Conservation (phyloP, 2,888 invertebrate genomes). For the Pycnomerus fuliginosus region DNA sequence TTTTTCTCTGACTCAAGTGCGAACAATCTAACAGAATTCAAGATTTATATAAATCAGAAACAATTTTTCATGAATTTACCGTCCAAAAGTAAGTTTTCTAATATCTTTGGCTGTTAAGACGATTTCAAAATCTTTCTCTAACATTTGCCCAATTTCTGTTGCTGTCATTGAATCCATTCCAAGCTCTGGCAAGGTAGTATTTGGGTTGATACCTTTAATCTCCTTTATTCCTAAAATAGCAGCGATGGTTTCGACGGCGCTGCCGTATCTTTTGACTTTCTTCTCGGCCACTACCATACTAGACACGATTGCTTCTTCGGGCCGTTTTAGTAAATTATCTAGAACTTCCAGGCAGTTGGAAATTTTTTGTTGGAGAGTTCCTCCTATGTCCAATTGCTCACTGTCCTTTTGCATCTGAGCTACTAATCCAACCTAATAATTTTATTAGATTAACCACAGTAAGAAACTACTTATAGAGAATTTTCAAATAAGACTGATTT, state of each 20-base stretch:
- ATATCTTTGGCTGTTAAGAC: slow-evolving; percentile 84
- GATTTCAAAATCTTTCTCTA: slow-evolving; percentile 86
- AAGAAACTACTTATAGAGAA: no score
- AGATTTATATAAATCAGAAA: no score
- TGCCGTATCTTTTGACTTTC: neutral
- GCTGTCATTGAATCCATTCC: slow-evolving; percentile 98
- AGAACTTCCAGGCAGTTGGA: slow-evolving; percentile 62
- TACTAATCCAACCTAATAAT: slow-evolving; percentile 68
- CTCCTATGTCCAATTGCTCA: slow-evolving; percentile 54
- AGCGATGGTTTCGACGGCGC: neutral
- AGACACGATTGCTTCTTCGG: slow-evolving; percentile 65
- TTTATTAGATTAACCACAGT: no score
- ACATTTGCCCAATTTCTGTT: slow-evolving; percentile 89
- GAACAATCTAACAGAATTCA: no score
- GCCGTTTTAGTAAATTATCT: slow-evolving; percentile 71
- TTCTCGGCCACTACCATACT: slow-evolving; percentile 90
- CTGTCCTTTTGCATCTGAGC: slow-evolving; percentile 58
- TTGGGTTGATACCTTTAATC: slow-evolving; percentile 66
- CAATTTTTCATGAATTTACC: no score
- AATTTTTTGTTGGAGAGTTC: slow-evolving; percentile 69
- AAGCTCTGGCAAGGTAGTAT: slow-evolving; percentile 78
- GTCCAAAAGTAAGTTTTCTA: slow-evolving; percentile 74
- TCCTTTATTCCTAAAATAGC: slow-evolving; percentile 59
- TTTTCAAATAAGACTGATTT: no score
- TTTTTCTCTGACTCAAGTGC: no score